Percentiles rank a stretch among this genome's conserved stretches.
Conservation (phyloP, 2,113 vertebrate species). For the Circaetus gallicus region DNA sequence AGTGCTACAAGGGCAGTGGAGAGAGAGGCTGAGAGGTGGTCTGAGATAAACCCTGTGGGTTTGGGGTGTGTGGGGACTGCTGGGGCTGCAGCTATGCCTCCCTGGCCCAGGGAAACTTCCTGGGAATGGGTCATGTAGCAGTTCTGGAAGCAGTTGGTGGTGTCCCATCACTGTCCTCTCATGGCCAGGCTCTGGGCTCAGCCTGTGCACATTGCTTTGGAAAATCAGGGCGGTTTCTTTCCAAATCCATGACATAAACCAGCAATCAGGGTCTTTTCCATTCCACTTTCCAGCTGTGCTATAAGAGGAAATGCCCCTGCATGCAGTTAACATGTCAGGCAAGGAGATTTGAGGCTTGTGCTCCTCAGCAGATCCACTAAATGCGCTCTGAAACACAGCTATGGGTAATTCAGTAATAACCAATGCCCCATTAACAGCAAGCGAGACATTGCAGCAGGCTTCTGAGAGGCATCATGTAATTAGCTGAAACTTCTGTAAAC, state of each 20-base stretch:
- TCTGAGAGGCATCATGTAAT: neutral
- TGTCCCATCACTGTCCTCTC: neutral
- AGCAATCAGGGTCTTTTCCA: neutral
- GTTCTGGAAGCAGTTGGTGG: neutral
- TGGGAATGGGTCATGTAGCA: neutral
- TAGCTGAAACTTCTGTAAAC: slow-evolving; percentile 1
- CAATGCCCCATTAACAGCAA: neutral
- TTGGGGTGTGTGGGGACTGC: neutral
- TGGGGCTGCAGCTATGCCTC: accelerated
- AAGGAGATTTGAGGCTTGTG: neutral
- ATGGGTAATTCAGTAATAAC: neutral
- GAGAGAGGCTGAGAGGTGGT: neutral
- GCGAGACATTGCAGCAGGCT: neutral
- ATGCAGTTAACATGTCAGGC: neutral
- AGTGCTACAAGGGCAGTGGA: neutral
- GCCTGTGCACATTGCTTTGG: neutral
- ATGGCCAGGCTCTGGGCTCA: neutral
- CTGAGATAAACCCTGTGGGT: neutral
- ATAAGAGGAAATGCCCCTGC: neutral
- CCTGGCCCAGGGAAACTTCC: neutral
- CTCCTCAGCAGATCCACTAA: neutral
- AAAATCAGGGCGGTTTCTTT: neutral
- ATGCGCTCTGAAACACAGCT: neutral
- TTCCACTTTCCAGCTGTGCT: neutral
- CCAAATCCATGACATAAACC: neutral